Evolutionary conservation across 1,140 invertebrate genomes (phyloP).

Genomic region (Meloidogyne chitwoodi): DNA sequence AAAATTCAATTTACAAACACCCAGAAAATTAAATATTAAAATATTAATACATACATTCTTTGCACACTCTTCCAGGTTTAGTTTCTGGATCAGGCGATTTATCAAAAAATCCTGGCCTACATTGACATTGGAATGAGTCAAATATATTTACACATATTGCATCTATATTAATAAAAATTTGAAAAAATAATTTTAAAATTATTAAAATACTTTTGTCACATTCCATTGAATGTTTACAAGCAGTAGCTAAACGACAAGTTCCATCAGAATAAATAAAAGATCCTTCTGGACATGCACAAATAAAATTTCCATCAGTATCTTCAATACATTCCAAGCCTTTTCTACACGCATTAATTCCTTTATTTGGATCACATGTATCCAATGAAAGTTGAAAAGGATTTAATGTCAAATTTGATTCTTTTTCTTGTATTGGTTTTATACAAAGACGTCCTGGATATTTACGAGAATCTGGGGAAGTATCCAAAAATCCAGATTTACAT

Average conservation of each 20-base stretch:
- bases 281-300: constrained; percentile 47
- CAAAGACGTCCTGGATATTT: constrained; percentile 59
- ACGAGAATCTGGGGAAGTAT: constrained; percentile 51
- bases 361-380: constrained; percentile 24
- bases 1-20: no score
- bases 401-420: constrained; percentile 12
- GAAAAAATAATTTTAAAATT: not conserved
- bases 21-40: no score
- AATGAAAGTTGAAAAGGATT: constrained; percentile 12
- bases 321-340: constrained; percentile 10
- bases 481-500: constrained; percentile 50
- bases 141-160: constrained; percentile 55
- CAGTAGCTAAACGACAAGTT: constrained; percentile 44
- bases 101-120: constrained; percentile 52
- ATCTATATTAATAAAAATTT: constrained; percentile 17
- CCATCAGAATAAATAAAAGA: constrained; percentile 51
- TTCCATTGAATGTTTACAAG: constrained; percentile 44
- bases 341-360: constrained; percentile 1
- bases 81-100: constrained; percentile 52
- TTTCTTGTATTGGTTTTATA: constrained; percentile 43
- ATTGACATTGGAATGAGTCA: constrained; percentile 57
- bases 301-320: constrained; percentile 7
- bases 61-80: constrained; percentile 51
- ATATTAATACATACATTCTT: constrained; percentile 48
- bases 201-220: constrained; percentile 47